Base-by-base conservation (phyloP, 2,888 invertebrate species). In the Tortricodes alternella region DNA sequence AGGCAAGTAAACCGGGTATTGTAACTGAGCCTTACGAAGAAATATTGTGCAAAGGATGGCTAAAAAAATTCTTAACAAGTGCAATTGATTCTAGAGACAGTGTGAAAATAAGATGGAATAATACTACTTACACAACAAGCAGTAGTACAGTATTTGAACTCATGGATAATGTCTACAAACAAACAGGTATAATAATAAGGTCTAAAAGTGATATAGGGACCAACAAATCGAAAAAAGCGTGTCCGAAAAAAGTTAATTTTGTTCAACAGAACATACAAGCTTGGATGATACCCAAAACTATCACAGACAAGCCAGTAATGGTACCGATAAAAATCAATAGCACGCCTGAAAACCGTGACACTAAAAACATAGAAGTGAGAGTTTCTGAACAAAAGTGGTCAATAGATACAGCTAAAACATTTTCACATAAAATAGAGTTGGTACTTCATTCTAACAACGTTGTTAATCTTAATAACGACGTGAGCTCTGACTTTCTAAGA, bases 81-180 rank as follows among this genome's bases (percentile, higher is more conserved):
- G 61, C 70, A 6, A 74, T 72, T 49, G 83, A 84, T 29, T 79
- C 85, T 3, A 71, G 65, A 39, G 76, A 80, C 18, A 85, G 80
- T 58, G 77, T 85, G 1, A 73, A 80, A 61, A 65, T 87, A 0
- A 71, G 85, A 63, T 88, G 87, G 87, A 82, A 83, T 19, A 87
- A 85, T 44, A 81, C 76, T 48, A 76, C 68, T 41, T 85, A 82
- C 43, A 64, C 72, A 0, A 76, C 78, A 35, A 85, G 85, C 52
- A 87, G 85, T 32, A 84, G 81, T 52, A 85, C 85, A 5, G 69
- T 83, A 18, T 79, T 83, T 19, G 80, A 84, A 62, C 62, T 85
- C 0, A 76, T 83, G 65, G 82, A 84, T 46, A 78, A 69, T 59
- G 67, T 83, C 9, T 84, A 84, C 50, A 79, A 76, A 68, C 76